phyloP scores from a whole-genome alignment of 2,797 vertebrate genomes.

The Oreochromis grahami region DNA sequence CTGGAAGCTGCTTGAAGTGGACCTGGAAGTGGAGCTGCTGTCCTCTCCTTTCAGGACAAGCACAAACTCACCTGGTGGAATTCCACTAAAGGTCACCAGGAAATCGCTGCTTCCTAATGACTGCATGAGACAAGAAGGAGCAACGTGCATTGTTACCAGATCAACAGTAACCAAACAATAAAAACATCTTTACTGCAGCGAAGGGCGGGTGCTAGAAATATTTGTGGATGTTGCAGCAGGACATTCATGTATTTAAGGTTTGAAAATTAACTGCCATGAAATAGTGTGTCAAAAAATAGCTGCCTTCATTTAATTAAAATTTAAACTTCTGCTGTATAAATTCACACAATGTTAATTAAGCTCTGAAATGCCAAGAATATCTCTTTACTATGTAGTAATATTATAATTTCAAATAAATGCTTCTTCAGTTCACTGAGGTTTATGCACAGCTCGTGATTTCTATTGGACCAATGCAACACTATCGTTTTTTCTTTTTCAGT shows the following conservation, averaged over 20 bases:
- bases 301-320: not conserved
- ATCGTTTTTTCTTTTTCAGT: not conserved
- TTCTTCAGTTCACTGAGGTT: fast-evolving
- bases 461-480: fast-evolving
- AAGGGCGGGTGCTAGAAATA: not conserved
- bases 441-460: fast-evolving
- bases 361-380: not conserved
- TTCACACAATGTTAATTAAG: not conserved
- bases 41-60: constrained; percentile 20
- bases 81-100: constrained; percentile 49
- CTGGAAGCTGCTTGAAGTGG: too few species aligned
- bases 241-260: not conserved
- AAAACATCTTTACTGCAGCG: too few species aligned
- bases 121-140: too few species aligned
- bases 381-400: fast-evolving
- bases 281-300: not conserved
- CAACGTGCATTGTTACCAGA: too few species aligned
- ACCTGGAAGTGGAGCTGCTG: too few species aligned
- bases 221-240: not conserved
- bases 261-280: fast-evolving
- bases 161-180: not conserved
- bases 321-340: fast-evolving
- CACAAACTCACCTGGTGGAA: constrained; percentile 54
- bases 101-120: too few species aligned
- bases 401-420: fast-evolving